Evolutionary conservation across 1,140 invertebrate genomes (phyloP), one percentile per base, ranked within the genome.

Genomic region (Dreissena polymorpha): DNA sequence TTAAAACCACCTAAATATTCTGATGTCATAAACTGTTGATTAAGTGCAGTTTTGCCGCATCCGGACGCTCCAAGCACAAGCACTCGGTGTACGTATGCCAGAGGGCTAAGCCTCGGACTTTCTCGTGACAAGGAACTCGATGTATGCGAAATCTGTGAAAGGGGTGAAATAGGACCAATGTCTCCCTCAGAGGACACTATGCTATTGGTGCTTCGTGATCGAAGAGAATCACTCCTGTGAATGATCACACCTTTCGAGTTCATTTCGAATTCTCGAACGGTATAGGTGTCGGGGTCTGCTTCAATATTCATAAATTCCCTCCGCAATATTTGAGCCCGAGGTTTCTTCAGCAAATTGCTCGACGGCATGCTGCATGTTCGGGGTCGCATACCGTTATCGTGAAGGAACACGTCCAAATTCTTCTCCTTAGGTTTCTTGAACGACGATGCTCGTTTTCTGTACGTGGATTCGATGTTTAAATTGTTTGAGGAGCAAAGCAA

Each of bases 1-100:
- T 98, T 97, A 91, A 97, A 97, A 0, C 96, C 97, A 91, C 97
- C 97, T 95, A 98, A 97, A 90, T 98, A 98, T 89, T 98, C 97
- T 65, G 97, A 97, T 6, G 97, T 98, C 96, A 97, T 97, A 89
- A 98, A 98, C 91, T 98, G 97, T 3, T 96, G 96, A 0, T 97
- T 96, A 7, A 98, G 93, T 0, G 97, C 96, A 0, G 96, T 97
- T 92, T 98, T 98, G 1, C 97, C 97, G 60, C 53, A 55, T 12
- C 53, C 53, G 12, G 18, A n/a, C n/a, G n/a, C n/a, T n/a, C n/a
- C 53, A 12, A 18, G 12, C 53, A 55, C 53, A 55, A 55, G 53
- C 18, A 55, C 53, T 18, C 53, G 53, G 53, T 7, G 72, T 29
- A 13, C n/a, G 18, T 2, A 71, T 49, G n/a, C 50, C 72, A 23